Conservation (phyloP, 37 sponge, comb jelly and placozoan species). For the Hexactinellida sp. region DNA sequence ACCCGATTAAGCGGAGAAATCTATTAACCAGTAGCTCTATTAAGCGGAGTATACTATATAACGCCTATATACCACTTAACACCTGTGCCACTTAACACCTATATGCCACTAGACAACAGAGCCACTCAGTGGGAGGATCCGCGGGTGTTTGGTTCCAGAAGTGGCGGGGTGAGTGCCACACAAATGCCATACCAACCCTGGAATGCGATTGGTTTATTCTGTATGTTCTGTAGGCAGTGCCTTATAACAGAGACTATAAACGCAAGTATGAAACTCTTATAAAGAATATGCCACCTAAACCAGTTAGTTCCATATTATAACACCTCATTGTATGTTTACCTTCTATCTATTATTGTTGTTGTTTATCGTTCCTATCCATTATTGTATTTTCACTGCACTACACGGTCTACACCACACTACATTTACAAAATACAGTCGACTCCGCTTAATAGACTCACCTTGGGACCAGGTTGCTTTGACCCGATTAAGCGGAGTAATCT, state of each 20-base stretch:
- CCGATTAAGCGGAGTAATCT: too few species aligned
- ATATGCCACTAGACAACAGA: not conserved
- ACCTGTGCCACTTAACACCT: not conserved
- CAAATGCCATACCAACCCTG: not conserved
- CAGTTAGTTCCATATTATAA: slow-evolving; percentile 37
- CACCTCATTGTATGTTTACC: not conserved
- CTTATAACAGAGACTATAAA: slow-evolving; percentile 80
- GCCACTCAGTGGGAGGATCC: slow-evolving; percentile 94
- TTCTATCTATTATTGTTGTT: not conserved
- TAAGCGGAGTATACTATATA: too few species aligned
- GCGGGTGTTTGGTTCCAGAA: slow-evolving; percentile 27
- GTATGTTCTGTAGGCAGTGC: slow-evolving; percentile 31
- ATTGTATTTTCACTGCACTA: not conserved
- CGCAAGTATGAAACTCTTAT: slow-evolving; percentile 62
- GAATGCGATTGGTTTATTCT: too few species aligned
- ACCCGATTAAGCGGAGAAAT: too few species aligned
- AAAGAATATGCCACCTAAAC: slow-evolving; percentile 38
- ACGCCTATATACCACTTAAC: not conserved
- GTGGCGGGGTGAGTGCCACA: not conserved
- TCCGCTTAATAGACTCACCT: too few species aligned
- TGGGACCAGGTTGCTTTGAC: too few species aligned
- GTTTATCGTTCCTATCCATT: not conserved
- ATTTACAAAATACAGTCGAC: too few species aligned
- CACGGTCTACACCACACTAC: too few species aligned
- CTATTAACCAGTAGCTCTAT: too few species aligned